A percentile compares a stretch with the other conserved stretches of the same genome.
Conservation (phyloP, 2,113 vertebrate genomes). For the Python bivittatus region DNA sequence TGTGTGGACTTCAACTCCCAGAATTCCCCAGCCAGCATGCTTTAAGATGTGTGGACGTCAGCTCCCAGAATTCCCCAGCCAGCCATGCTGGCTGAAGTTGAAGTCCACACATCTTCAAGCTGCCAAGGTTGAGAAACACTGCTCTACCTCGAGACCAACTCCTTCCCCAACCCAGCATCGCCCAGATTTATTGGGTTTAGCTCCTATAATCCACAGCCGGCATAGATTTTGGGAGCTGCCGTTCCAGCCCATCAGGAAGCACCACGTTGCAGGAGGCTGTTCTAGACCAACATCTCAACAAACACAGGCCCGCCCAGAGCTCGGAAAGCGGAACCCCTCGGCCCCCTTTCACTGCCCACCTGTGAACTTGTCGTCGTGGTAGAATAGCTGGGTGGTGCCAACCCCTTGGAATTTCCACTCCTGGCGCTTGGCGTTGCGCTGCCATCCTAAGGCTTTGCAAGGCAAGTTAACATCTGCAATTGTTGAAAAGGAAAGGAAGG, state of each 20-base stretch:
- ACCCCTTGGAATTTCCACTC: conserved; percentile 74
- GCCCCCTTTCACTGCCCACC: conserved; percentile 28
- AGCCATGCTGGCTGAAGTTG: no score
- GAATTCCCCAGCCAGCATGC: no score
- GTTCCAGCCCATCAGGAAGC: no score
- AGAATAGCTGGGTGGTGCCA: conserved; percentile 47
- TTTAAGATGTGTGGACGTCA: no score
- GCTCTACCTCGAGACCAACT: not conserved
- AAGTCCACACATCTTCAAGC: not conserved
- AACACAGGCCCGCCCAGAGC: no score
- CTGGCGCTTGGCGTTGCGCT: conserved; percentile 33
- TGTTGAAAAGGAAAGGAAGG: fast-evolving
- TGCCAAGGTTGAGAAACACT: not conserved
- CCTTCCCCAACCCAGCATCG: not conserved
- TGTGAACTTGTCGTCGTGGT: conserved; percentile 56
- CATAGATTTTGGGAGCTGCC: not conserved
- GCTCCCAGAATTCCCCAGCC: no score
- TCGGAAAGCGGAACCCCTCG: not conserved
- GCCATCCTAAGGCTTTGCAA: not conserved
- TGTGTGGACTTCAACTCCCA: no score
- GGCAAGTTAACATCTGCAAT: conserved; percentile 47
- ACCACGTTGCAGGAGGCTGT: not conserved
- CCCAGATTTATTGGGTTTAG: not conserved
- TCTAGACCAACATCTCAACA: not conserved
- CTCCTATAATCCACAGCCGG: not conserved